Conservation (phyloP, 2,113 vertebrate species). For the Glaucomys volans region DNA sequence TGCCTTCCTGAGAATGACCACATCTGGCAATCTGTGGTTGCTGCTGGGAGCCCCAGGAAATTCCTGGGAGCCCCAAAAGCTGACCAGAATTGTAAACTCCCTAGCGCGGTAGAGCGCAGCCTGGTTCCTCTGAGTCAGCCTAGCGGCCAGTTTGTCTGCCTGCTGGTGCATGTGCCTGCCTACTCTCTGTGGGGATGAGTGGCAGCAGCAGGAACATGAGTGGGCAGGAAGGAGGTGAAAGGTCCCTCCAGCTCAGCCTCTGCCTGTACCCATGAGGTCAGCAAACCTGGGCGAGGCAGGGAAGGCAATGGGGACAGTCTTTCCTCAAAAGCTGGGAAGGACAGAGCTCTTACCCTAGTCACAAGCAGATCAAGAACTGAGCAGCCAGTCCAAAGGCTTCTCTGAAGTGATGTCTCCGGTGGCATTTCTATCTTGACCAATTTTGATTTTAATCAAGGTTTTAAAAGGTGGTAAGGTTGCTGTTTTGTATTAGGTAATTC, state of each 20-base stretch:
- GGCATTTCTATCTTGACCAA: background rate
- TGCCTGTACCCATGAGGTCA: constrained; percentile 36
- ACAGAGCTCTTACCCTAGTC: background rate
- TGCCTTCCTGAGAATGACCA: background rate
- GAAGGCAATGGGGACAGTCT: background rate
- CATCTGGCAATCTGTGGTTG: no score
- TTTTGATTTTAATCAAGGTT: background rate
- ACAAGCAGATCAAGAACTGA: background rate
- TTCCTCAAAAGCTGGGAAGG: background rate
- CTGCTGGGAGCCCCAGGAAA: background rate
- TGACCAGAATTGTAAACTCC: background rate
- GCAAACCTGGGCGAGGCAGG: background rate
- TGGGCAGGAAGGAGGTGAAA: constrained; percentile 71
- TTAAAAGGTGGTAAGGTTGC: background rate
- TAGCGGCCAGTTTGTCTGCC: background rate
- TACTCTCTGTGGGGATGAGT: background rate
- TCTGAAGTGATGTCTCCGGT: background rate
- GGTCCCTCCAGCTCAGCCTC: constrained; percentile 10
- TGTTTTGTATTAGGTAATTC: background rate
- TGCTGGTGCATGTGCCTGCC: background rate
- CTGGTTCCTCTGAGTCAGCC: background rate
- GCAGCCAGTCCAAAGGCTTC: background rate
- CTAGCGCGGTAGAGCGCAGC: background rate
- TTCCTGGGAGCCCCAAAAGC: background rate
- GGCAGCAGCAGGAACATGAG: background rate